These are phyloP conservation scores for Rhamphomyia laevipes DNA, from an alignment of 2,888 invertebrate species.

Conservation along the genomic window DNA sequence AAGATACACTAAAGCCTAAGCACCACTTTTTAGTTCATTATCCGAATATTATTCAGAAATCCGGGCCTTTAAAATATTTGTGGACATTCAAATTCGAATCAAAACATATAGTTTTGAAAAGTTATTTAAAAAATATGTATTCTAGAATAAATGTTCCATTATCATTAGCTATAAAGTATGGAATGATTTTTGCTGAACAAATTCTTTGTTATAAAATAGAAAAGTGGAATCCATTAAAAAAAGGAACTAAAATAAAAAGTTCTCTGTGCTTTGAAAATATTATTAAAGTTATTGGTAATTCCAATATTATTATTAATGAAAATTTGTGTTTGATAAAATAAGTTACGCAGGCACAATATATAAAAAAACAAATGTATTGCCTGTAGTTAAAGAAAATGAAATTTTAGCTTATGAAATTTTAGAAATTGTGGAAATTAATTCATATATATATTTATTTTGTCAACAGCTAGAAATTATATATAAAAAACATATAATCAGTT, in stretches of 20 bases:
- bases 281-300: background rate
- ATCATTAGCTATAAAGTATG: background rate
- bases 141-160: background rate
- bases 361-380: background rate
- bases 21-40: background rate
- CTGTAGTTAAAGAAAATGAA: background rate
- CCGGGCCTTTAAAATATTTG: background rate
- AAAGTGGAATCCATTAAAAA: too few species aligned
- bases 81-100: background rate
- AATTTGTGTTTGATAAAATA: background rate
- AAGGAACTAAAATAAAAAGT: background rate
- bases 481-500: background rate
- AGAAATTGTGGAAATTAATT: background rate
- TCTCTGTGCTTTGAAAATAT: background rate
- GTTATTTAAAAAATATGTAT: background rate
- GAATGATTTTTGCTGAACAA: background rate
- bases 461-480: background rate
- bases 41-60: background rate
- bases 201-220: too few species aligned
- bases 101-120: background rate
- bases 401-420: background rate
- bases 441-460: background rate
- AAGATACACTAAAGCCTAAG: background rate
- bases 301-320: background rate
- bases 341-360: background rate